phyloP scores from a whole-genome alignment of 1,140 invertebrate species.

The Trinorchestia longiramus region DNA sequence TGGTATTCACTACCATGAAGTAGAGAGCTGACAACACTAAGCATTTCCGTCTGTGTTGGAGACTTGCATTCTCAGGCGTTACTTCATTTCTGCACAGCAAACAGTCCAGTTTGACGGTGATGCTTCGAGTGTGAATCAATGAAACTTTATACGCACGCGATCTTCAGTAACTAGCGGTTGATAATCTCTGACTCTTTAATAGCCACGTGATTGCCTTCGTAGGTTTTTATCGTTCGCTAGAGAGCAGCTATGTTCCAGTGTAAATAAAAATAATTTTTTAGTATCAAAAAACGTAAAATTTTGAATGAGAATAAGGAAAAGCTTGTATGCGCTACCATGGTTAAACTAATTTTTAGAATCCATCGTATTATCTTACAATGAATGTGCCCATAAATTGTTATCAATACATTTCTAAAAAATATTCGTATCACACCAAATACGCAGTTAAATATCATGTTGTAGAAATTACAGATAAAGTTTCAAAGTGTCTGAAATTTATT shows the following conservation, averaged over 20 bases:
- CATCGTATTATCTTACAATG: too few species aligned
- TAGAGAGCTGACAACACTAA: slow-evolving; percentile 80
- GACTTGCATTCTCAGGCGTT: slow-evolving; percentile 69
- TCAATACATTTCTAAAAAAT: neutral
- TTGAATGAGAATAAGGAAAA: neutral
- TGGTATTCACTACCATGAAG: neutral
- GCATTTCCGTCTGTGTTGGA: slow-evolving; percentile 79
- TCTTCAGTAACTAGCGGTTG: too few species aligned
- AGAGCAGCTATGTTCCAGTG: neutral
- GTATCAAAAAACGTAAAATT: neutral
- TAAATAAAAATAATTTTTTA: neutral
- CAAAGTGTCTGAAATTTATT: too few species aligned
- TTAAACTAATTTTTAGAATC: neutral
- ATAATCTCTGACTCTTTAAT: too few species aligned
- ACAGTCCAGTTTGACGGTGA: too few species aligned
- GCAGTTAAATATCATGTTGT: neutral
- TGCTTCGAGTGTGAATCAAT: too few species aligned
- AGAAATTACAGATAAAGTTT: too few species aligned
- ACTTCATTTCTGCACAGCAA: too few species aligned
- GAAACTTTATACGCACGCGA: too few species aligned
- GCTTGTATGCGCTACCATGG: neutral
- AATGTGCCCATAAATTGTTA: neutral
- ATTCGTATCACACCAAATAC: neutral
- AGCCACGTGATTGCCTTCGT: too few species aligned
- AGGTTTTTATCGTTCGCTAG: neutral